These are phyloP conservation scores for Papilio helenus DNA, from an alignment of 1,140 invertebrate genomes.

Conservation along the genomic window DNA sequence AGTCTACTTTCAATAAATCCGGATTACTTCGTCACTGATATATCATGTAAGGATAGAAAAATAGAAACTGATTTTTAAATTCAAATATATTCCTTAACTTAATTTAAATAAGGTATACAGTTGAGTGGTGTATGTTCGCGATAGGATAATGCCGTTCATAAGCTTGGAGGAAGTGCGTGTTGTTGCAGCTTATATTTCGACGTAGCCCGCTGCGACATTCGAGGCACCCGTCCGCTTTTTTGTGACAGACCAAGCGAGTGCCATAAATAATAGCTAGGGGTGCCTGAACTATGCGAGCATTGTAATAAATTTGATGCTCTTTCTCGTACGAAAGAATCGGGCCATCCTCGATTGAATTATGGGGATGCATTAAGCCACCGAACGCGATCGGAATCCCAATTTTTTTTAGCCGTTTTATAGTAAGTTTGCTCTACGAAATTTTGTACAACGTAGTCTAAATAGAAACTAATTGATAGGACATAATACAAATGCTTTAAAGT, in stretches of 20 bases:
- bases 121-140: conserved; percentile 50
- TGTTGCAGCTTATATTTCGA: conserved; percentile 79
- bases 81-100: conserved; percentile 57
- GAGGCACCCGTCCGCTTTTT: conserved; percentile 77
- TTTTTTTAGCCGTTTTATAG: conserved; percentile 75
- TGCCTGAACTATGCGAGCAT: conserved; percentile 71
- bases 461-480: not conserved
- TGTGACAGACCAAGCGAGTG: conserved; percentile 80
- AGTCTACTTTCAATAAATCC: conserved; percentile 77
- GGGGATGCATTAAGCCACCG: conserved; percentile 79
- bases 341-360: conserved; percentile 78
- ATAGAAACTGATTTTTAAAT: conserved; percentile 42
- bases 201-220: conserved; percentile 80
- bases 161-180: conserved; percentile 77
- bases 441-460: not conserved
- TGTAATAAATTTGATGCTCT: conserved; percentile 82
- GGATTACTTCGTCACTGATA: conserved; percentile 73
- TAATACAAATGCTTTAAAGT: not conserved
- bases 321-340: conserved; percentile 76
- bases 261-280: conserved; percentile 83
- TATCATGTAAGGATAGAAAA: conserved; percentile 55
- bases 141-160: conserved; percentile 57
- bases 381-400: conserved; percentile 68
- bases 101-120: conserved; percentile 57
- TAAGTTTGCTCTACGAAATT: conserved; percentile 52